Base-by-base conservation (phyloP, 2,797 vertebrate genomes). In the Galago senegalensis region DNA sequence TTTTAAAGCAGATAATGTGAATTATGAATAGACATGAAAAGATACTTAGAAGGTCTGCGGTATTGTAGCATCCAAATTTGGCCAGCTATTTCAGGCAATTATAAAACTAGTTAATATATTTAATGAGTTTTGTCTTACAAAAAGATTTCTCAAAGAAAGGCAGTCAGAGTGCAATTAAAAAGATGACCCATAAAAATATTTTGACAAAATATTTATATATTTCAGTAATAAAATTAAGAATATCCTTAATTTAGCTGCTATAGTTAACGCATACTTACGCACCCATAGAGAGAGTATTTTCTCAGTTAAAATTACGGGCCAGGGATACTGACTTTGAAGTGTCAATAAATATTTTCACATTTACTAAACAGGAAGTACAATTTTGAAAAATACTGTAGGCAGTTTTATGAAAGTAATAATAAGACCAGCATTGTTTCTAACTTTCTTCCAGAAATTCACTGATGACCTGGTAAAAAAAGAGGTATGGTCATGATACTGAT, bases 331-430 rank as follows among this genome's bases (percentile, higher is more conserved):
- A 37, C 63, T 93, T 72, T 25, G 58, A 76, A 87, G 58, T 88
- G n/a, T 87, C 17, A 93, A 49, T 79, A 79, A 58, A 34, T 79
- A 83, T 94, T 70, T 93, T 89, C 2, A 3, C 84, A 79, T 79
- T 80, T 89, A 69, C 61, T 82, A 53, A 34, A 61, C 10, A 70
- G 58, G 89, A 87, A 89, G 73, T 82, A 87, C 2, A 96, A 43
- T 49, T 87, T 95, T 70, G 79, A 89, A 65, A 53, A 91, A 20
- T 80, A 83, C 58, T 81, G 14, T 6, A 80, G 81, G 58, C 29
- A n/a, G 4, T 96, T 75, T 84, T 46, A 91, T 73, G 27, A 93
- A 93, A 86, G 46, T 46, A 96, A 82, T 89, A 80, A 81, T 81
- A 90, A 14, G 56, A 65, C 46, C n/a, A 60, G 34, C 14, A 12